Conservation (phyloP, 2,888 invertebrate species). For the Sthenelais limicola region DNA sequence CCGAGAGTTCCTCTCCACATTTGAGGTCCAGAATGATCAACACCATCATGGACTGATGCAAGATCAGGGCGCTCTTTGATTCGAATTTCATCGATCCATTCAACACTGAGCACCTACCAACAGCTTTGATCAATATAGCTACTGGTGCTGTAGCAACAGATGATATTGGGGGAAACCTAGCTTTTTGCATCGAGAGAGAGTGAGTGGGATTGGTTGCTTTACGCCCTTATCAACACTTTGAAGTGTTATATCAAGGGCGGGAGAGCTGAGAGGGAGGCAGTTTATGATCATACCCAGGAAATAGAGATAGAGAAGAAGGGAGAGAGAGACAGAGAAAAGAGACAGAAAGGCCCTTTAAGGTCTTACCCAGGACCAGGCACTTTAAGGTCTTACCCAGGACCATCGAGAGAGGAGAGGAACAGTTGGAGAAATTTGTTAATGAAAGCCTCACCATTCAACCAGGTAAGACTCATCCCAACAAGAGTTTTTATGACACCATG, state of each 20-base stretch:
- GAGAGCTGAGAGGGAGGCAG: too few relatives aligned
- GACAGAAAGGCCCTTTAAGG: too few relatives aligned
- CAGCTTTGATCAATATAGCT: conserved; percentile 5
- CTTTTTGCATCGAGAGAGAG: neutral
- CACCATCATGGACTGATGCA: neutral
- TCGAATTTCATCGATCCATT: neutral
- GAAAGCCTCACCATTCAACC: neutral
- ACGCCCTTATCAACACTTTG: too few relatives aligned
- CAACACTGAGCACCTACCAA: neutral
- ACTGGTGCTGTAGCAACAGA: conserved; percentile 11
- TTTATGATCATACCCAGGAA: too few relatives aligned
- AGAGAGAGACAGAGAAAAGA: too few relatives aligned
- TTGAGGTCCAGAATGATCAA: neutral
- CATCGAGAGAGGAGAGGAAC: neutral
- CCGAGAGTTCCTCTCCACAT: neutral
- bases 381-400: too few relatives aligned
- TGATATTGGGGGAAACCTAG: neutral
- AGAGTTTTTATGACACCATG: conserved; percentile 21
- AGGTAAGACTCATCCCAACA: neutral
- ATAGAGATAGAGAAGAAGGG: too few relatives aligned
- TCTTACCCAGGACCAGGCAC: too few relatives aligned
- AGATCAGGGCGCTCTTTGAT: neutral
- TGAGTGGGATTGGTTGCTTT: too few relatives aligned
- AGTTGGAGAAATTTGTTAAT: too few relatives aligned
- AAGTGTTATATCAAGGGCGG: too few relatives aligned